Conservation (phyloP, 2,113 vertebrate species). For the Hucho hucho region DNA sequence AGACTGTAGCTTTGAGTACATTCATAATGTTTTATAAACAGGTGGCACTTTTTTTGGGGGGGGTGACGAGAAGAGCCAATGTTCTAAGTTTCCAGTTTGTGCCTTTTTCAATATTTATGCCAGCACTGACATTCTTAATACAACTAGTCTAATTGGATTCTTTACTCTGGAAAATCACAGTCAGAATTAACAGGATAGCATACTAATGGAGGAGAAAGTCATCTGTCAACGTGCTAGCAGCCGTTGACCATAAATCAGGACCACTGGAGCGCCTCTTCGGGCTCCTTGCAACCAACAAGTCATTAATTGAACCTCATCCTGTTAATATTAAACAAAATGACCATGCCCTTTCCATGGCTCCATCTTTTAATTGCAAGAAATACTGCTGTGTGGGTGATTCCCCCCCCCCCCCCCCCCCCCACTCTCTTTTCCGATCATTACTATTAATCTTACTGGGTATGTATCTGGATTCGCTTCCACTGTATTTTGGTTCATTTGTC, state of each 20-base stretch:
- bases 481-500: conserved; percentile 44
- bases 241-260: conserved; percentile 34
- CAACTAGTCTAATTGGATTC: too few species aligned
- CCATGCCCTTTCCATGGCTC: conserved; percentile 30
- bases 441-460: conserved; percentile 38
- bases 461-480: conserved; percentile 30
- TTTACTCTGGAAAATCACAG: too few species aligned
- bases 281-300: not conserved
- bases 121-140: too few species aligned
- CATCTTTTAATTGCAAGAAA: conserved; percentile 45
- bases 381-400: conserved; percentile 35
- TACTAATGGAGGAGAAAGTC: not conserved
- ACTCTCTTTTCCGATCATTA: conserved; percentile 11
- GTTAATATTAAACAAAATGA: conserved; percentile 27
- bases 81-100: too few species aligned
- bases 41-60: too few species aligned
- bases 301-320: conserved; percentile 44
- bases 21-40: too few species aligned
- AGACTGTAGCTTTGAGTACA: too few species aligned
- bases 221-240: conserved; percentile 13
- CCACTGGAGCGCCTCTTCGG: not conserved
- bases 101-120: too few species aligned
- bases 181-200: too few species aligned
- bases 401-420: conserved; percentile 18
- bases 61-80: too few species aligned